A percentile compares a stretch with the other conserved stretches of the same genome.
phyloP scores from a whole-genome alignment of 2,113 vertebrate species.

The Oreochromis niloticus region DNA sequence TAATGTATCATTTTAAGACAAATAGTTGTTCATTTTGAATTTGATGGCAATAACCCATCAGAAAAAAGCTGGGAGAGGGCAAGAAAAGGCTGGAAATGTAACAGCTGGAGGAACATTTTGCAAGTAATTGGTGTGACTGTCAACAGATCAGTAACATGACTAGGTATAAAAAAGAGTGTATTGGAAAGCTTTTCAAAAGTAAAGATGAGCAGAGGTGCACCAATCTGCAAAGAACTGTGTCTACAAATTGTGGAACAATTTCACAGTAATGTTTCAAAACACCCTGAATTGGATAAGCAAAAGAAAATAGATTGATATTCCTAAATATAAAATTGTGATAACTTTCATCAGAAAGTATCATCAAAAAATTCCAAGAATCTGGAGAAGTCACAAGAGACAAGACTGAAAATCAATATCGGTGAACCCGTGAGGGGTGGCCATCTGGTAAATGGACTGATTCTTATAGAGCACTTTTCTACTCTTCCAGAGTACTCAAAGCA shows the following conservation, averaged over 20 bases:
- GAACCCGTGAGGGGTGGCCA: not conserved
- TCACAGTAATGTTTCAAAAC: not conserved
- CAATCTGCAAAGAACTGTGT: not conserved
- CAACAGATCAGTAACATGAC: not conserved
- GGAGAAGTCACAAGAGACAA: not conserved
- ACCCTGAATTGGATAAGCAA: not conserved
- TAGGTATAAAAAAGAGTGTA: not conserved
- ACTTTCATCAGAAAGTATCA: not conserved
- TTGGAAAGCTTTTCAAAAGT: not conserved
- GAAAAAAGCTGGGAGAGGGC: not conserved
- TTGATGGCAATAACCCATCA: not conserved
- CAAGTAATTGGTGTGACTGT: not conserved
- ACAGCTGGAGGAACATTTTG: not conserved
- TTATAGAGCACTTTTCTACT: no score
- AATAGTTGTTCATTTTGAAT: not conserved
- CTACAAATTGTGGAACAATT: not conserved
- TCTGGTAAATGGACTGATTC: not conserved
- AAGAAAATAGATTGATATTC: not conserved
- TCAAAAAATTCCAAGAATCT: not conserved
- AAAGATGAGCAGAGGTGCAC: not conserved
- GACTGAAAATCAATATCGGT: not conserved
- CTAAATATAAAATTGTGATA: not conserved
- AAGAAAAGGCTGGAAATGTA: not conserved
- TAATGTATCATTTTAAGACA: not conserved
- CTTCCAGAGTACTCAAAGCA: no score